phyloP scores from a whole-genome alignment of 2,888 invertebrate genomes.

The Dolichopus griseipennis region DNA sequence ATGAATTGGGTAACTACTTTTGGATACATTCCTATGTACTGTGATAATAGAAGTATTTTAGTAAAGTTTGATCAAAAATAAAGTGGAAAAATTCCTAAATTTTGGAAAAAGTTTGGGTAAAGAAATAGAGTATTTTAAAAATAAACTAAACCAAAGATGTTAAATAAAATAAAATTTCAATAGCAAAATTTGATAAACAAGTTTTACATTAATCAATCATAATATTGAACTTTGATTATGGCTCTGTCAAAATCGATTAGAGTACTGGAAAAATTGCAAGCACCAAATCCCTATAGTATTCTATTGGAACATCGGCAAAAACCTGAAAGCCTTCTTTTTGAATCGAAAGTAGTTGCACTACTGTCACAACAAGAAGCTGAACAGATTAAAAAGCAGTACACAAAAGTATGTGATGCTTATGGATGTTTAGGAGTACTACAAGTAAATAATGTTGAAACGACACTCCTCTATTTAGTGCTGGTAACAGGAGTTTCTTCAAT shows the following conservation, averaged over 20 bases:
- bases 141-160: neutral
- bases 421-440: conserved; percentile 92
- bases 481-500: conserved; percentile 94
- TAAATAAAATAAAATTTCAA: neutral
- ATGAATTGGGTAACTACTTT: too few species aligned
- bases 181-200: neutral
- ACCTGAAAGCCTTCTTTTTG: conserved; percentile 79
- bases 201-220: neutral
- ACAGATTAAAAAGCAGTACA: conserved; percentile 78
- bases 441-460: conserved; percentile 73
- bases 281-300: conserved; percentile 81
- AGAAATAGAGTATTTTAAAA: too few species aligned
- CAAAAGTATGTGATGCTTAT: conserved; percentile 87
- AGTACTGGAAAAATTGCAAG: conserved; percentile 78
- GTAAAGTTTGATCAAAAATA: too few species aligned
- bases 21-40: too few species aligned
- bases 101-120: too few species aligned
- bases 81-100: too few species aligned
- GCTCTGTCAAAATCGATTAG: conserved; percentile 92
- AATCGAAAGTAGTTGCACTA: conserved; percentile 79
- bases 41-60: too few species aligned
- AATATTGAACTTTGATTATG: conserved; percentile 47
- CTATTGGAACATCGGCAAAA: conserved; percentile 81
- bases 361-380: conserved; percentile 69
- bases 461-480: conserved; percentile 79